phyloP scores from a whole-genome alignment of 2,797 vertebrate genomes.

The Spondyliosoma cantharus region DNA sequence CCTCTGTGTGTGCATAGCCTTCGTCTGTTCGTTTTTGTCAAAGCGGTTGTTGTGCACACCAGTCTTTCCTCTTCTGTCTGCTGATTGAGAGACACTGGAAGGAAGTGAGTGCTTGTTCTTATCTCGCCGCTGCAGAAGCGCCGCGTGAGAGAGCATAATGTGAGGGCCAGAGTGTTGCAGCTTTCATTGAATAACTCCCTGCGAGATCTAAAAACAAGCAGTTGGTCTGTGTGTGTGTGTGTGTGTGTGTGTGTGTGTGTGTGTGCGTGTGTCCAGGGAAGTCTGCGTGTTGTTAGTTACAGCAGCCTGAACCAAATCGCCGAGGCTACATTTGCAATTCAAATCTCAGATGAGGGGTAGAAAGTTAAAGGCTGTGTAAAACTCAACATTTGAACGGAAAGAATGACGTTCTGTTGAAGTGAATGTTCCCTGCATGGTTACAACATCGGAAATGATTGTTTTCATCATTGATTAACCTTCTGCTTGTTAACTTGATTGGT shows the following conservation, averaged over 20 bases:
- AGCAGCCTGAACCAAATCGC: constrained; percentile 46
- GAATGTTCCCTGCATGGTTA: background rate
- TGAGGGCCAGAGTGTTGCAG: constrained; percentile 8
- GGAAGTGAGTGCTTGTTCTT: constrained; percentile 73
- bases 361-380: constrained; percentile 14
- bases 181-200: constrained; percentile 32
- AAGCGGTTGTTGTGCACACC: background rate
- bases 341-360: constrained; percentile 54
- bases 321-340: constrained; percentile 73
- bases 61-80: constrained; percentile 55
- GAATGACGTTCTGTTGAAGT: background rate
- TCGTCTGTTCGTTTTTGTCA: constrained; percentile 18
- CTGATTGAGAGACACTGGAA: constrained; percentile 74
- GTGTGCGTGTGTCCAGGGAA: constrained; percentile 18
- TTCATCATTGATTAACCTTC: background rate
- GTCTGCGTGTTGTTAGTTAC: constrained; percentile 41
- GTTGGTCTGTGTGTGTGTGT: background rate
- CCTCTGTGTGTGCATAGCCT: background rate
- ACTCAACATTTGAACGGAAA: background rate
- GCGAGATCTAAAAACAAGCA: constrained; percentile 33
- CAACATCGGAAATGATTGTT: background rate
- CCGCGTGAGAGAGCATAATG: constrained; percentile 55
- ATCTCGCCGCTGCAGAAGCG: constrained; percentile 70
- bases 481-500: background rate
- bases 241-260: background rate